Conservation (phyloP, 2,888 invertebrate genomes). For the Caenorhabditis sulstoni region DNA sequence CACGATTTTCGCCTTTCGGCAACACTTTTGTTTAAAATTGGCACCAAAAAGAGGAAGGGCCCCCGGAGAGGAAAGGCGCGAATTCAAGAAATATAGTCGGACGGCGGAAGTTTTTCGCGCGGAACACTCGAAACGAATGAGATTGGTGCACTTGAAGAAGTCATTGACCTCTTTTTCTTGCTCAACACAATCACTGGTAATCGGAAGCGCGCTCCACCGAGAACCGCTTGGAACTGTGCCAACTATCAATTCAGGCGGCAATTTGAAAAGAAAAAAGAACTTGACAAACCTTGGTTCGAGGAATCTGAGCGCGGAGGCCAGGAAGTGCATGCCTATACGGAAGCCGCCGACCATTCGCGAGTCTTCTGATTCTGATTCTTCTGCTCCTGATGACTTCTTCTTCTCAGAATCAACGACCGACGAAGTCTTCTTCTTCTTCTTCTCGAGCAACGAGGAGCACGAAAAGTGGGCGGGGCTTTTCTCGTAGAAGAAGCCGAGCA, state of each 20-base stretch:
- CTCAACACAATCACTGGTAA: too few species aligned
- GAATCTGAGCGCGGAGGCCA: slow-evolving; percentile 79
- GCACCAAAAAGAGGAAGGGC: neutral
- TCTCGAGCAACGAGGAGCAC: slow-evolving; percentile 8
- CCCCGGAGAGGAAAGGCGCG: neutral
- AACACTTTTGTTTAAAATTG: slow-evolving; percentile 29
- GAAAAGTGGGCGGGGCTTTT: slow-evolving; percentile 46
- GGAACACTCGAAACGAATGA: slow-evolving; percentile 4
- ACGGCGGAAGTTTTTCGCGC: neutral
- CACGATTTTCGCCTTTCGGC: slow-evolving; percentile 21
- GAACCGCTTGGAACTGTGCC: too few species aligned
- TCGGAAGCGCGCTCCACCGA: too few species aligned
- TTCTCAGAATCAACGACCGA: slow-evolving; percentile 16
- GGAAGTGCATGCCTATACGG: slow-evolving; percentile 80
- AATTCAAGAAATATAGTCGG: slow-evolving; percentile 8
- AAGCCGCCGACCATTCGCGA: slow-evolving; percentile 78
- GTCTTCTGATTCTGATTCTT: slow-evolving; percentile 5
- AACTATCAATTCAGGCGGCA: too few species aligned
- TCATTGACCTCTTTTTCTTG: too few species aligned
- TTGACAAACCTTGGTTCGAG: slow-evolving; percentile 80
- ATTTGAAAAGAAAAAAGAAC: neutral
- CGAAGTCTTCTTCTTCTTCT: slow-evolving; percentile 15
- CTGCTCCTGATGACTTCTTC: slow-evolving; percentile 23
- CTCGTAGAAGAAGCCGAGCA: slow-evolving; percentile 22
- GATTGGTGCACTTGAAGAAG: too few species aligned